Base-by-base conservation (phyloP, 2,888 invertebrate genomes). In the Lasius fuliginosus region DNA sequence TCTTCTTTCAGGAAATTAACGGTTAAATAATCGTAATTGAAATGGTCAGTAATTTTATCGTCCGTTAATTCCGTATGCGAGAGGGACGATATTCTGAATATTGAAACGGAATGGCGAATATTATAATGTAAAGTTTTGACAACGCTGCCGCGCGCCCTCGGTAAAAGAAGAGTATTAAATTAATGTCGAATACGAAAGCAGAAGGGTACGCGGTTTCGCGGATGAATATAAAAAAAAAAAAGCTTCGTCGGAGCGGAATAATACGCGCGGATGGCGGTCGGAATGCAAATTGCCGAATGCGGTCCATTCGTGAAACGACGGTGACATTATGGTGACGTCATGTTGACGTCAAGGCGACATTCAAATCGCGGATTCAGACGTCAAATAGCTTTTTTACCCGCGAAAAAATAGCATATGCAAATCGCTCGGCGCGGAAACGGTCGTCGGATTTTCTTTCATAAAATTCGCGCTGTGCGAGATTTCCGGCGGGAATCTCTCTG, bases 321-420 rank as follows among this genome's bases (percentile, higher is more conserved):
- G 42, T 73, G 79, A 73, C 79, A 81, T 81, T 81, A 81, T 81
- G 73, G 79, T 81, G 73, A 73, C 79, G 79, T 81, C 73, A 33
- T 81, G 73, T 81, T 81, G 79, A 81, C 79, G 60, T 81, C 79
- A 73, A 73, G 79, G 79, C 79, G 73, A 81, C 79, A 81, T 81
- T 81, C 79, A 73, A 81, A 81, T 81, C 79, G 79, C 33, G 73
- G 79, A 81, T 73, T 73, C 79, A 73, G 79, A 81, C 79, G 79
- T 81, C 79, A 73, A 81, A 81, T 73, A 73, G 79, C 60, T 81
- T 81, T 81, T 73, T 81, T 73, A 36, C 27, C 79, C 23, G 79
- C 79, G 79, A 81, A 81, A 81, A 81, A 81, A 81, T 81, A 81
- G 46, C 79, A 27, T 81, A 81, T 81, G 79, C 79, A 81, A 81